A percentile compares a stretch with the other conserved stretches of the same genome.
These are phyloP conservation scores for Bathynomus jamesi DNA, from an alignment of 1,140 invertebrate genomes.

Conservation along the genomic window DNA sequence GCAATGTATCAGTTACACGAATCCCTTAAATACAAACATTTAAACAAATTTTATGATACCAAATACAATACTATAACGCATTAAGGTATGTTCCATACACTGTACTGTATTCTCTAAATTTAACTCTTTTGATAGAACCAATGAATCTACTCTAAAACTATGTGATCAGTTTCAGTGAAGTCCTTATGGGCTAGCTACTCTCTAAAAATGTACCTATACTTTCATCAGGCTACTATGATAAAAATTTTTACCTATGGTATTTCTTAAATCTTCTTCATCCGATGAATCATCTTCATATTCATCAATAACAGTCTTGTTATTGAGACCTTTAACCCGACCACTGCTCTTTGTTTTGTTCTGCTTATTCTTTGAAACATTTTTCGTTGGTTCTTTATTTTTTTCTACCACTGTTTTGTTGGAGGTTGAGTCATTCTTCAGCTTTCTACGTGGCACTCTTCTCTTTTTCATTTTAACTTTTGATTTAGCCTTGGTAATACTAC, in stretches of 20 bases:
- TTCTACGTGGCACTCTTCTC: background rate
- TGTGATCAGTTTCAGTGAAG: too few relatives aligned
- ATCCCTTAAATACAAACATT: background rate
- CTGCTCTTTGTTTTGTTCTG: too few relatives aligned
- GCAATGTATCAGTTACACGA: too few relatives aligned
- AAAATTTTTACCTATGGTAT: constrained; percentile 19
- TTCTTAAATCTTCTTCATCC: constrained; percentile 64
- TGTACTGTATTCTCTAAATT: background rate
- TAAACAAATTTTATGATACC: background rate
- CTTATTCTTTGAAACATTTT: too few relatives aligned
- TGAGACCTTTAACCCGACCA: constrained; percentile 1
- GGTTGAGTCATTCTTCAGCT: constrained; percentile 10
- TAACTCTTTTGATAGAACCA: background rate
- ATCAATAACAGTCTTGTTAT: constrained; percentile 42
- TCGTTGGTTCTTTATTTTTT: too few relatives aligned
- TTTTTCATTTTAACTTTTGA: background rate
- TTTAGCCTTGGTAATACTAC: background rate
- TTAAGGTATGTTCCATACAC: background rate
- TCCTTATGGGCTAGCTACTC: background rate
- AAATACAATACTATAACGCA: background rate
- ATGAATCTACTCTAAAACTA: too few relatives aligned
- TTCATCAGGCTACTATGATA: background rate
- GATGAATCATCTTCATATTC: constrained; percentile 72
- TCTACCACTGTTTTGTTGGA: too few relatives aligned
- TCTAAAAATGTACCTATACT: constrained; percentile 5